Evolutionary conservation across 2,113 vertebrate genomes (phyloP), one percentile per base, ranked within the genome.

Genomic region (Cyprinodon brontotheroides): DNA sequence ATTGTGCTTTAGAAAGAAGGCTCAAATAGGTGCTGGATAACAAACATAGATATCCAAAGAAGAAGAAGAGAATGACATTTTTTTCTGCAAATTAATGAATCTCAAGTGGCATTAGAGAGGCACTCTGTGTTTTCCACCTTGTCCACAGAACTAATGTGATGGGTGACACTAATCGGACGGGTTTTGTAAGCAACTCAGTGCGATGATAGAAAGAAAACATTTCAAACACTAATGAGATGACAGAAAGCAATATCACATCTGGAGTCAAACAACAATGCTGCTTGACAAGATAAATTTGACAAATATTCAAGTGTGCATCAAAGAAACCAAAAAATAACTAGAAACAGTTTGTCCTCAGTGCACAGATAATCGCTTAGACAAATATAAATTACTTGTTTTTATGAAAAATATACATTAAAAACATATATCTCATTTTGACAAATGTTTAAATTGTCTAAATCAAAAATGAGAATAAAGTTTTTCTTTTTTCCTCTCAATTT

Each of bases 171-270:
- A 38, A 63, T 38, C 13, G 9, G 3, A 14, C 43, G 3, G 3
- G 2, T 41, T 15, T 47, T 40, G 40, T 39, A 53, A 11, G 61
- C 61, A 62, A 36, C 14, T 43, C 17, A 59, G n/a, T 38, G 36
- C 37, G 4, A 57, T 37, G 40, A n/a, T 40, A 11, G 9, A 38
- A 14, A 36, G 9, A 39, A 72, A 39, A 70, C 40, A 14, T 17
- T 40, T 29, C n/a, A 45, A 11, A 29, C 29, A 67, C 47, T 65
- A 73, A 80, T 68, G 57, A 67, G 37, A 75, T 39, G 14, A 63
- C 22, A 77, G 69, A 78, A 41, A 36, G 14, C 50, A 57, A 9
- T 57, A 20, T n/a, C 17, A 57, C 68, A 80, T 9, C 59, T 61
- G 59, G 8, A 11, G 64, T 48, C 4, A 64, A 68, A 68, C 12